Conservation (phyloP, 2,888 invertebrate genomes). For the Agrochola lychnidis region DNA sequence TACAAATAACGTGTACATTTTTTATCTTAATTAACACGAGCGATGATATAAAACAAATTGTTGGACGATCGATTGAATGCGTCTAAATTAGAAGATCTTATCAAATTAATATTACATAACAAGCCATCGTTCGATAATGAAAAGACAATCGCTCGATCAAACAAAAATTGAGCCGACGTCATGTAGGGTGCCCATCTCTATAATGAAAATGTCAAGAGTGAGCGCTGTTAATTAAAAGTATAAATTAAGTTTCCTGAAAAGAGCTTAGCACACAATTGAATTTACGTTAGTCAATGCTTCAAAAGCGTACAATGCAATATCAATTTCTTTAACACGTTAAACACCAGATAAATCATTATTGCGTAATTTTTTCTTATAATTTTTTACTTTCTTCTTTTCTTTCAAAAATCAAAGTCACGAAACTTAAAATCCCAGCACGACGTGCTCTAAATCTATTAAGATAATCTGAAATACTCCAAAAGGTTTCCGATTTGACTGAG, state of each 20-base stretch:
- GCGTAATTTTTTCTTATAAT: not conserved
- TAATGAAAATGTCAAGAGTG: conserved; percentile 52
- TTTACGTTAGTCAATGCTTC: no score
- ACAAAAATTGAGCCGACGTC: conserved; percentile 74
- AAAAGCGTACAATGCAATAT: no score
- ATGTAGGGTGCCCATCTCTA: conserved; percentile 60
- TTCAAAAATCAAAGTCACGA: conserved; percentile 57
- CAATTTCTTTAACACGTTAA: no score
- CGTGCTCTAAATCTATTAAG: conserved; percentile 61
- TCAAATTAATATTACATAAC: conserved; percentile 86
- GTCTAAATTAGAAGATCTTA: conserved; percentile 78
- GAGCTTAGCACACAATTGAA: not conserved
- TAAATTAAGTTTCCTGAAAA: not conserved
- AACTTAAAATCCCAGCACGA: conserved; percentile 50
- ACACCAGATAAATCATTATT: not conserved
- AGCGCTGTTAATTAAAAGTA: conserved; percentile 27
- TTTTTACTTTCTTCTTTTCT: conserved; percentile 26
- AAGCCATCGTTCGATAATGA: conserved; percentile 78
- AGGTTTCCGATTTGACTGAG: conserved; percentile 54
- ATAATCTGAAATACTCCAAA: conserved; percentile 56
- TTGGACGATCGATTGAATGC: conserved; percentile 80
- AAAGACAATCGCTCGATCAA: conserved; percentile 82
- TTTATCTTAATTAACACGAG: conserved; percentile 79
- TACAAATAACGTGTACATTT: conserved; percentile 65
- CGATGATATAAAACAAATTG: conserved; percentile 77